Evolutionary conservation across 1,140 invertebrate species (phyloP).

Genomic region (Drosophila pruinosa): DNA sequence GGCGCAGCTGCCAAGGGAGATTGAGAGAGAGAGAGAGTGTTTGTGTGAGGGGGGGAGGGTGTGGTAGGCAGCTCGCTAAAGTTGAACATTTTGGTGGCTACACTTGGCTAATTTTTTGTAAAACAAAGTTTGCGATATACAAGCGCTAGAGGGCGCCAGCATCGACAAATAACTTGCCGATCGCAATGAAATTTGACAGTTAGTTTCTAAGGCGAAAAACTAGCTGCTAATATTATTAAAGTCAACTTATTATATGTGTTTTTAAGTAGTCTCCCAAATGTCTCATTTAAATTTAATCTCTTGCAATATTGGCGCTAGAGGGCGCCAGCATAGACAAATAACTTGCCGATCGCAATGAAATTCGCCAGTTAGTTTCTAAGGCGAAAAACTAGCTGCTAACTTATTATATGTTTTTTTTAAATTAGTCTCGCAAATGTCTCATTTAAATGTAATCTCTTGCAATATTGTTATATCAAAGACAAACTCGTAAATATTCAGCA

Average conservation of each 20-base stretch:
- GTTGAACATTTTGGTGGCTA: slow-evolving; percentile 18
- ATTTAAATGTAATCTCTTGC: no score
- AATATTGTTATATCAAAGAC: neutral
- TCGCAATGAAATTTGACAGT: neutral
- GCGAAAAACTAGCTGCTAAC: no score
- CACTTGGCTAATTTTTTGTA: slow-evolving; percentile 7
- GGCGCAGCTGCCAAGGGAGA: neutral
- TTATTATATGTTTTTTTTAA: no score
- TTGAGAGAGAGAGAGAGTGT: neutral
- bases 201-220: neutral
- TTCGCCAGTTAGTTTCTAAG: no score
- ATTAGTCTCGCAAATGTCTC: no score
- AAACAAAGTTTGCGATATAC: neutral
- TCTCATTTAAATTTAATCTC: no score
- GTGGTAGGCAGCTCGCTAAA: slow-evolving; percentile 1
- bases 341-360: no score
- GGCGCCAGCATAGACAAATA: no score
- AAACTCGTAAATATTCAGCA: neutral
- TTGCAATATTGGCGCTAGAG: no score
- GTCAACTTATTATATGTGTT: no score
- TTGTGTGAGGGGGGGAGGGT: no score
- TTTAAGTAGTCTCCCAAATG: no score
- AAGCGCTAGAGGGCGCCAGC: neutral
- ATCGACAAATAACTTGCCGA: neutral
- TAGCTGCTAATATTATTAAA: neutral